Conservation (phyloP, 2,113 vertebrate genomes). For the Spizaetus ornatus region DNA sequence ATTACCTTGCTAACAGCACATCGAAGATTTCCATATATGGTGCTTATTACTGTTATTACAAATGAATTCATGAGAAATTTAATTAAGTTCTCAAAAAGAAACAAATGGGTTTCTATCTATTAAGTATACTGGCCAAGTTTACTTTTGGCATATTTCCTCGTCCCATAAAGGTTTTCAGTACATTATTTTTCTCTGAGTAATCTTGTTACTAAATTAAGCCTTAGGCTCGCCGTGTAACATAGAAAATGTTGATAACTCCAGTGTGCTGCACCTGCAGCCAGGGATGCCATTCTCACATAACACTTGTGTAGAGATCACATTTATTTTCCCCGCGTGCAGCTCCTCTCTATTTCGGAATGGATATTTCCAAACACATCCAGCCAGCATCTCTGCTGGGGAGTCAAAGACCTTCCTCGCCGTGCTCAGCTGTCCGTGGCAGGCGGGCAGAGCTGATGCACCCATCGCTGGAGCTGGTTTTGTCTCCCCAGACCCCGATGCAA, state of each 20-base stretch:
- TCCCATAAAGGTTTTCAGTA: conserved; percentile 17
- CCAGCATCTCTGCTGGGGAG: background rate
- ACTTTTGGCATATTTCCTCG: conserved; percentile 30
- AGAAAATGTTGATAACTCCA: background rate
- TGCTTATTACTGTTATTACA: conserved; percentile 36
- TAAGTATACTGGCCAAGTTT: conserved; percentile 20
- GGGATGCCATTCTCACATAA: background rate
- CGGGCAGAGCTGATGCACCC: background rate
- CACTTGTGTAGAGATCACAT: background rate
- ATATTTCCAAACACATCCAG: background rate
- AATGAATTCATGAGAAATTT: conserved; percentile 61
- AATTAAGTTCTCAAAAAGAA: conserved; percentile 56
- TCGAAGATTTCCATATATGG: conserved; percentile 37
- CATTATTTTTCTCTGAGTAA: conserved; percentile 45
- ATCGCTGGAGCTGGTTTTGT: background rate
- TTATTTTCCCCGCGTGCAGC: background rate
- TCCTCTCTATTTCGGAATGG: background rate
- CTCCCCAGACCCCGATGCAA: background rate
- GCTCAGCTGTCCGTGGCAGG: background rate
- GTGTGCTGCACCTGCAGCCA: background rate
- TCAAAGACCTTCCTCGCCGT: accelerated
- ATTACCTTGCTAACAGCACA: conserved; percentile 39
- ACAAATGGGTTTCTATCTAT: conserved; percentile 43
- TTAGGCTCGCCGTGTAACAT: background rate
- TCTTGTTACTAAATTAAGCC: conserved; percentile 38